These are phyloP conservation scores for Planococcus citri DNA, from an alignment of 1,140 invertebrate genomes.

Conservation along the genomic window DNA sequence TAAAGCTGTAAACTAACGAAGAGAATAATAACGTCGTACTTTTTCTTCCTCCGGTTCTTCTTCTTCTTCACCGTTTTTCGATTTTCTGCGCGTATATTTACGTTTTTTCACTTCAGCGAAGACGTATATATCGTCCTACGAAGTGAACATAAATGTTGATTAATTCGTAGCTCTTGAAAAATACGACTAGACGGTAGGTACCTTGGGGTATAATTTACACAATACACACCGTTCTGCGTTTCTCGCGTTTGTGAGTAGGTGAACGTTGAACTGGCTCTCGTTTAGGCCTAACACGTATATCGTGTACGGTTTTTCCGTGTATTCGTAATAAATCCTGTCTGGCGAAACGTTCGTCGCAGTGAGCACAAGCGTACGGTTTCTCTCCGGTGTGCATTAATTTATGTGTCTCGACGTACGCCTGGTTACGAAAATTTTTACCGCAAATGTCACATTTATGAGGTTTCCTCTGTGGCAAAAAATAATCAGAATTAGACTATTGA, in stretches of 20 bases:
- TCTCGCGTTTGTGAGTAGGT: background rate
- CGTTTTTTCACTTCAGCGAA: background rate
- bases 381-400: constrained; percentile 9
- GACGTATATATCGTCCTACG: background rate
- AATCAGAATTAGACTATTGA: background rate
- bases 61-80: background rate
- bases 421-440: constrained; percentile 10
- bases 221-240: background rate
- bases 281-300: background rate
- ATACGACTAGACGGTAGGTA: too few species aligned
- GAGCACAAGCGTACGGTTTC: background rate
- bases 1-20: too few species aligned
- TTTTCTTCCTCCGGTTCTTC: too few species aligned
- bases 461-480: constrained; percentile 8
- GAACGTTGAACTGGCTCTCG: background rate
- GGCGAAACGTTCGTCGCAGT: background rate
- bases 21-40: too few species aligned
- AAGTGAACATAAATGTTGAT: background rate
- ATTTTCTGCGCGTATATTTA: background rate
- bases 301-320: background rate
- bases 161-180: too few species aligned
- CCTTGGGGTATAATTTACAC: background rate
- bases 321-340: background rate
- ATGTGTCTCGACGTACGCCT: background rate
- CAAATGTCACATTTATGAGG: constrained; percentile 16